phyloP scores from a whole-genome alignment of 2,888 invertebrate genomes.

The Taphrorychus bicolor region DNA sequence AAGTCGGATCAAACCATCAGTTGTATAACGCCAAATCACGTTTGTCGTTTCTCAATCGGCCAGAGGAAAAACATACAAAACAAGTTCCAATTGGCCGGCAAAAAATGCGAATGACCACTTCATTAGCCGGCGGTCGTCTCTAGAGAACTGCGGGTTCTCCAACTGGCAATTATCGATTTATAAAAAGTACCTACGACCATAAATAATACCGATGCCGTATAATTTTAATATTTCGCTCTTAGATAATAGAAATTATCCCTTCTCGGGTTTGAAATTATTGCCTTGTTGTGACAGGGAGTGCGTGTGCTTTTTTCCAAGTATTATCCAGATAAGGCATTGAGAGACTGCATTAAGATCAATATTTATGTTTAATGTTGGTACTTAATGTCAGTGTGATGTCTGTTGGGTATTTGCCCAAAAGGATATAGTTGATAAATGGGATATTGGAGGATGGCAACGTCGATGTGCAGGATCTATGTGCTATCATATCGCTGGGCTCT shows the following conservation, averaged over 20 bases:
- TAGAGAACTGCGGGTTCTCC: constrained; percentile 9
- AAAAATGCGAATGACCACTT: constrained; percentile 2
- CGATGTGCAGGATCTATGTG: no score
- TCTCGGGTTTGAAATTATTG: constrained; percentile 6
- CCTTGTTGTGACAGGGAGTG: background rate
- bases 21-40: background rate
- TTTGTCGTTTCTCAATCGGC: background rate
- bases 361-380: background rate
- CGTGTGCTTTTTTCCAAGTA: background rate
- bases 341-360: background rate
- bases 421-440: no score
- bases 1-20: no score
- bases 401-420: background rate
- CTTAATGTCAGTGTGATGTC: background rate
- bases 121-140: constrained; percentile 6
- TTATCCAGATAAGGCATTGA: background rate
- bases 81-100: background rate
- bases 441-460: no score
- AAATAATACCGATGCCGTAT: constrained; percentile 4
- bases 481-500: no score
- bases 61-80: background rate
- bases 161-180: constrained; percentile 16
- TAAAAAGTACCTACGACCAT: background rate
- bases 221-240: constrained; percentile 12
- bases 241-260: constrained; percentile 10